A percentile compares a stretch with the other conserved stretches of the same genome.
Evolutionary conservation across 2,797 vertebrate genomes (phyloP).

Genomic region (Sebastes vulpes): DNA sequence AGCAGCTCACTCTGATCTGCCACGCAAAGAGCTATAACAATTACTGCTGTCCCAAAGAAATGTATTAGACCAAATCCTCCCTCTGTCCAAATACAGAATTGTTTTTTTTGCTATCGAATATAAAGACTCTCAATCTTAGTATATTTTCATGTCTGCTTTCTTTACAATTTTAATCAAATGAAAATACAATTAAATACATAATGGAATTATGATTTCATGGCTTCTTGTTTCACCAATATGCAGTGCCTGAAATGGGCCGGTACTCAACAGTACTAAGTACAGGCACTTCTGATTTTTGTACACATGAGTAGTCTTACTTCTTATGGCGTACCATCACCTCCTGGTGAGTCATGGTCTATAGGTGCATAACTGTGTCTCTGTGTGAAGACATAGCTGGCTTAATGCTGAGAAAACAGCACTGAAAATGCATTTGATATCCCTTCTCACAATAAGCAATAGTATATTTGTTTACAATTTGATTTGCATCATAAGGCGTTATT

Average conservation of each 20-base stretch:
- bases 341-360: background rate
- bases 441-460: no score
- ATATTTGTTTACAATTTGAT: no score
- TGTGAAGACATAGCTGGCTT: no score
- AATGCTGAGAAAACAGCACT: no score
- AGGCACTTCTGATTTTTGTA: background rate
- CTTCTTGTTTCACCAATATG: background rate
- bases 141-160: background rate
- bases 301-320: background rate
- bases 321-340: background rate
- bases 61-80: background rate
- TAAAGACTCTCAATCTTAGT: background rate
- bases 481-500: no score
- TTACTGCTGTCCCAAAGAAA: slow-evolving; percentile 21
- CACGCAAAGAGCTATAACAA: slow-evolving; percentile 11
- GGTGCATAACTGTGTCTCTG: no score
- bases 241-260: background rate
- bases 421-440: no score
- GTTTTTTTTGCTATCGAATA: background rate
- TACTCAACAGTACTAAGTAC: background rate
- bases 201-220: background rate
- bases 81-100: background rate
- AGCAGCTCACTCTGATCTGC: slow-evolving; percentile 15
- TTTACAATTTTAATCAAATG: background rate
- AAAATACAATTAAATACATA: background rate